Evolutionary conservation across 1,140 invertebrate species (phyloP), one percentile per base, ranked within the genome.

Genomic region (Globodera rostochiensis): DNA sequence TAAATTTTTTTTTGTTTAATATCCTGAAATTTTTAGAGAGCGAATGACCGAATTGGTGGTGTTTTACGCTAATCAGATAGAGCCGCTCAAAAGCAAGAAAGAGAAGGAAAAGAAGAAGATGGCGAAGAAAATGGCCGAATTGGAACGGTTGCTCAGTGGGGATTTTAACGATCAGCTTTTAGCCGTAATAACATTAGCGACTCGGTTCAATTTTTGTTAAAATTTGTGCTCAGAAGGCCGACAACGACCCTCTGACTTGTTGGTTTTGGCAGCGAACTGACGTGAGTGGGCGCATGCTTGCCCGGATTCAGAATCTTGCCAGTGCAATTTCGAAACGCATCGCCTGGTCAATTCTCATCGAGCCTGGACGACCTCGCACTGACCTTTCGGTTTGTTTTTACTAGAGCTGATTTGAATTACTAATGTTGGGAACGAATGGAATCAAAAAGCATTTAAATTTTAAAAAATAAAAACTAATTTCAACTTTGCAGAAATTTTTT

Each of bases 311-410:
- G 60, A 76, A 76, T 21, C 74, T 84, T 19, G 84, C 84, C 6
- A 46, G 74, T 11, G 77, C 71, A 9, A 80, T 84, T 36, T 60
- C 66, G 45, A 46, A 49, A 15, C 73, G 77, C 57, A 57, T 87
- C 47, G 50, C 73, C 13, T 88, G 84, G 80, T 88, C 86, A 13
- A 74, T 89, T 19, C 74, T 89, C 4, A 79, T 87, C n/a, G 87
- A 89, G 50, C 87, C 88, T 4, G 87, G 87, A 46, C 83, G 82
- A 19, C 79, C 87, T 57, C 79, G 84, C 36, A 85, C 84, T 8
- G 86, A 88, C 80, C 77, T 87, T 21, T 81, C 84, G 49, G 86
- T 86, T 70, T 25, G 53, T n/a, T 8, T 50, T 70, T 57, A 7
- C 9, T 47, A 53, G 11, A 25, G 84, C 1, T 57, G 9, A n/a